A percentile compares a stretch with the other conserved stretches of the same genome.
Evolutionary conservation across 2,888 invertebrate genomes (phyloP).

Genomic region (Athrips mouffetella): DNA sequence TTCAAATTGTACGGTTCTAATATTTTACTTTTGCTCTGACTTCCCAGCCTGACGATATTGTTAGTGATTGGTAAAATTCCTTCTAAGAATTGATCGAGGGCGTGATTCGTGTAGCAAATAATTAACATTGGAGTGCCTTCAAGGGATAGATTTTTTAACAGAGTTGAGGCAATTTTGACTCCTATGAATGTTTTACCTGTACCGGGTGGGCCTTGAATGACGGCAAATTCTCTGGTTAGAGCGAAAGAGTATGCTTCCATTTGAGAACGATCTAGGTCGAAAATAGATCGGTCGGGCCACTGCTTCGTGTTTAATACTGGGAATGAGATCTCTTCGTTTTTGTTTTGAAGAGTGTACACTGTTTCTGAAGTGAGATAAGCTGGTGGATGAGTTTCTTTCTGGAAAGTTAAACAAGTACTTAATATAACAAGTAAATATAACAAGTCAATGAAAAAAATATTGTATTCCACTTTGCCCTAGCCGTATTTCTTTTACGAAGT

Average conservation of each 20-base stretch:
- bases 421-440: background rate
- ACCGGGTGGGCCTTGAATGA: conserved; percentile 93
- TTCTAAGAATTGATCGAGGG: conserved; percentile 90
- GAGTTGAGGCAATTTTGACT: conserved; percentile 82
- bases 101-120: conserved; percentile 91
- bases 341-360: conserved; percentile 41
- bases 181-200: conserved; percentile 92
- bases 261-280: conserved; percentile 83
- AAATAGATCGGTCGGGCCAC: conserved; percentile 65
- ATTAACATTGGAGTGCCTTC: conserved; percentile 83
- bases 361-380: conserved; percentile 59
- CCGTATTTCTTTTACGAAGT: no score
- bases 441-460: no score
- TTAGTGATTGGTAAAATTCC: conserved; percentile 79
- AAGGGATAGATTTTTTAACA: conserved; percentile 80
- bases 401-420: conserved; percentile 24
- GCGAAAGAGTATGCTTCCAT: conserved; percentile 82
- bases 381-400: conserved; percentile 53
- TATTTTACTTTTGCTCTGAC: conserved; percentile 80
- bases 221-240: conserved; percentile 83
- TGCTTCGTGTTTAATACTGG: conserved; percentile 47
- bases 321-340: conserved; percentile 47
- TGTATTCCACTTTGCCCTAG: no score
- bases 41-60: conserved; percentile 83
- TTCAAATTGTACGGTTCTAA: conserved; percentile 75